Percentiles rank a stretch among this genome's conserved stretches.
phyloP scores from a whole-genome alignment of 2,113 vertebrate species.

The Diadophis punctatus region DNA sequence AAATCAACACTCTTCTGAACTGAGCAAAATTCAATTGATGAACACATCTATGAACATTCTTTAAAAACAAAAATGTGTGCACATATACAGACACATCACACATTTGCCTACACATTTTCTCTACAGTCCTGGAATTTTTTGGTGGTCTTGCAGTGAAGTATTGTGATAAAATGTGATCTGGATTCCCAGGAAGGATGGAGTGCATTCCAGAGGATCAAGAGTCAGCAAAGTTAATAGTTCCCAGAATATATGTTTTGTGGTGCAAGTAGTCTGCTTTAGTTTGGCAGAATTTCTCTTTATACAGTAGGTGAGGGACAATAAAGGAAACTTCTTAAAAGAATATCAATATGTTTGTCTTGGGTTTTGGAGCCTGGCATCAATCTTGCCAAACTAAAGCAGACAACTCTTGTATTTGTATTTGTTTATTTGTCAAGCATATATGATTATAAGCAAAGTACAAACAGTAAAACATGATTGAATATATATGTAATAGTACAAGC shows the following conservation, averaged over 20 bases:
- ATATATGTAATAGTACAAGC: too few species aligned
- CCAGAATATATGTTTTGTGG: neutral
- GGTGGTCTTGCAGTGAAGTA: neutral
- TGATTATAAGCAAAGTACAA: too few species aligned
- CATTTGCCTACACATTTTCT: neutral
- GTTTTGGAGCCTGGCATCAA: neutral
- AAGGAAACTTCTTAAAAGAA: neutral
- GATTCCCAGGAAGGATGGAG: neutral
- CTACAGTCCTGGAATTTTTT: neutral
- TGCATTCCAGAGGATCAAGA: neutral
- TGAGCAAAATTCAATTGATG: neutral
- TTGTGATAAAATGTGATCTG: neutral
- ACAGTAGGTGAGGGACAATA: neutral
- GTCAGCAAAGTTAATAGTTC: neutral
- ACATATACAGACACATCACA: neutral
- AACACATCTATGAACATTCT: neutral
- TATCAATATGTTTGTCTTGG: neutral
- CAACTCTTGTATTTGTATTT: too few species aligned
- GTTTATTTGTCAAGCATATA: too few species aligned
- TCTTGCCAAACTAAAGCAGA: neutral
- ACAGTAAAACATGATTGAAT: too few species aligned
- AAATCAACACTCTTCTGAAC: neutral
- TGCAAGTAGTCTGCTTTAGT: neutral
- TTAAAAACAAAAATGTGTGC: neutral
- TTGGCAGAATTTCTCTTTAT: neutral